Evolutionary conservation across 2,888 invertebrate genomes (phyloP), one percentile per base, ranked within the genome.

Genomic region (Quadroppia sp.): DNA sequence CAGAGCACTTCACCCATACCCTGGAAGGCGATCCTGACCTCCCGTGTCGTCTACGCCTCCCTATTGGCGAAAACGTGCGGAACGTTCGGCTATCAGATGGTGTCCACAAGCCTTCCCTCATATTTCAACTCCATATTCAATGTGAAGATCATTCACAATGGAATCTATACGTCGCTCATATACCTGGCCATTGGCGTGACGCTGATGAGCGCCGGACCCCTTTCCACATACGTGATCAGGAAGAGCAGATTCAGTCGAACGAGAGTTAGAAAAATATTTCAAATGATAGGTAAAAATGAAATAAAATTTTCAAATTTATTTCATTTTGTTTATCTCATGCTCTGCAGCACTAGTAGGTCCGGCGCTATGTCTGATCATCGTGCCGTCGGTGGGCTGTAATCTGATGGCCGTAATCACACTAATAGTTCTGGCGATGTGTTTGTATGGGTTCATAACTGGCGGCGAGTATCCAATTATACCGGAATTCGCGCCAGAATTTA

Each of bases 311-410:
- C 1, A 0, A 45, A n/a, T n/a, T n/a, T n/a, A 9, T 67, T 64
- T 74, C 4, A 13, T n/a, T 15, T 50, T 25, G 4, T 20, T 36
- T 69, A 32, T 32, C 0, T 25, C 7, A 70, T 25, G 32, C 69
- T 20, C 1, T 20, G 40, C 36, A 74, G 76, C 74, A 2, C 30
- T 76, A 74, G 7, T 75, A 1, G 77, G 76, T 0, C 76, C 78
- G 11, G 76, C 76, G 7, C 9, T 74, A 9, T 74, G 74, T 64
- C 50, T 75, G 2, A n/a, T 30, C 1, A 25, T 75, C 2, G 28
- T 71, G 9, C 53, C 73, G 7, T 61, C 40, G 13, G n/a, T 45
- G n/a, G 30, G 56, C 15, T 20, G 50, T 45, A n/a, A 71, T 28
- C 1, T 28, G 11, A 45, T 25, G 11, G 40, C 61, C 17, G 61